These are phyloP conservation scores for Lamellibrachia luymesi DNA, from an alignment of 1,140 invertebrate genomes.

Conservation along the genomic window DNA sequence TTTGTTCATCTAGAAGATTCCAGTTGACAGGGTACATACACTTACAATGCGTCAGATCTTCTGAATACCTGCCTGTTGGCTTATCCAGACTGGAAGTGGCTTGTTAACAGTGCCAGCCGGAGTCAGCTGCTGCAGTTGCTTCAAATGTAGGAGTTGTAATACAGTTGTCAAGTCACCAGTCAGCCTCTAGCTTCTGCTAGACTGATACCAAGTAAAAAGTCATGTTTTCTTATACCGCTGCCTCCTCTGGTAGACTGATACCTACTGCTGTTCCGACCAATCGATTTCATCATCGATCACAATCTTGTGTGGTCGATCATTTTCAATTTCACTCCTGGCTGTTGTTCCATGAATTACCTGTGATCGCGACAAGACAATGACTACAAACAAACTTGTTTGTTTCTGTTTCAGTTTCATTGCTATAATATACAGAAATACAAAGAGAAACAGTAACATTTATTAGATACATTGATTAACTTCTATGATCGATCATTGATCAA, in stretches of 20 bases:
- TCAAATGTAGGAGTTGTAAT: neutral
- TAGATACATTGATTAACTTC: no score
- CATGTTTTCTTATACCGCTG: neutral
- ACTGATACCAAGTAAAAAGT: neutral
- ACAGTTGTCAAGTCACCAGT: neutral
- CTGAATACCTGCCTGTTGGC: neutral
- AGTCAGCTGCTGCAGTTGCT: neutral
- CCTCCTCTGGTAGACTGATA: neutral
- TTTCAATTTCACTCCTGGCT: no score
- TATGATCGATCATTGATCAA: no score
- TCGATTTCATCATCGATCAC: no score
- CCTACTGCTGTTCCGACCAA: neutral
- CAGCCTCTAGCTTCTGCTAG: neutral
- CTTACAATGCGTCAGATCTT: slow-evolving; percentile 1
- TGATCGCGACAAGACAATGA: no score
- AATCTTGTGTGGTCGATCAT: no score
- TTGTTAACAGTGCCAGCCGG: neutral
- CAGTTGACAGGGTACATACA: neutral
- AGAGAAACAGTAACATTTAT: no score
- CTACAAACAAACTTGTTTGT: no score
- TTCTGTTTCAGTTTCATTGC: no score
- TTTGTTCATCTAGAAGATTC: neutral
- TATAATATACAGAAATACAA: no score
- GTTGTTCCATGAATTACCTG: no score
- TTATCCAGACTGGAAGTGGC: neutral